These are phyloP conservation scores for Streptopelia turtur DNA, from an alignment of 2,797 vertebrate genomes.

Conservation along the genomic window DNA sequence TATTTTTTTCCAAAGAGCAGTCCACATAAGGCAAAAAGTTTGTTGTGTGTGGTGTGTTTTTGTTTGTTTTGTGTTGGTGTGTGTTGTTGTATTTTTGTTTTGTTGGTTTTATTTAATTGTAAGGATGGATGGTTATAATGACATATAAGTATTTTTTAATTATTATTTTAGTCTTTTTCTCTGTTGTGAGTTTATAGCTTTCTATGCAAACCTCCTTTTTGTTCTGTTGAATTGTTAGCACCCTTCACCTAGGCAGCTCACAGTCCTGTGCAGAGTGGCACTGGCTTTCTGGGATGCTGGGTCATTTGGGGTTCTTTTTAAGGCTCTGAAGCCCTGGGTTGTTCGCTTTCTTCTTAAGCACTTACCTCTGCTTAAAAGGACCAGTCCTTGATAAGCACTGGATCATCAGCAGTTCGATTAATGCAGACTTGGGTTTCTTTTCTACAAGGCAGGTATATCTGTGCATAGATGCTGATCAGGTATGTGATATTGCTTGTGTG, in stretches of 20 bases:
- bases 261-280: neutral
- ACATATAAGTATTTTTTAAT: neutral
- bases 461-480: neutral
- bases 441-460: neutral
- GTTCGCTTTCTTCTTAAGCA: neutral
- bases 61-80: too few species aligned
- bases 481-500: neutral
- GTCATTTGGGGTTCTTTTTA: neutral
- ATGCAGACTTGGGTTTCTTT: neutral
- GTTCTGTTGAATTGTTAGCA: neutral
- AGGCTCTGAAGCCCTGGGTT: neutral
- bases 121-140: neutral
- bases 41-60: too few species aligned
- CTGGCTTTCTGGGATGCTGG: neutral
- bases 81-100: neutral
- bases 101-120: neutral
- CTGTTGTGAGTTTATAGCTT: neutral
- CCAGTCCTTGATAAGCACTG: neutral
- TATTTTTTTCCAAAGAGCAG: neutral
- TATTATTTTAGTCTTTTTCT: neutral
- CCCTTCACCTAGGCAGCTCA: neutral
- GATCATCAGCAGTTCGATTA: neutral
- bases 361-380: neutral
- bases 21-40: neutral
- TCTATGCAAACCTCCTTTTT: neutral